Evolutionary conservation across 2,888 invertebrate species (phyloP).

Genomic region (Apotomis betuletana): DNA sequence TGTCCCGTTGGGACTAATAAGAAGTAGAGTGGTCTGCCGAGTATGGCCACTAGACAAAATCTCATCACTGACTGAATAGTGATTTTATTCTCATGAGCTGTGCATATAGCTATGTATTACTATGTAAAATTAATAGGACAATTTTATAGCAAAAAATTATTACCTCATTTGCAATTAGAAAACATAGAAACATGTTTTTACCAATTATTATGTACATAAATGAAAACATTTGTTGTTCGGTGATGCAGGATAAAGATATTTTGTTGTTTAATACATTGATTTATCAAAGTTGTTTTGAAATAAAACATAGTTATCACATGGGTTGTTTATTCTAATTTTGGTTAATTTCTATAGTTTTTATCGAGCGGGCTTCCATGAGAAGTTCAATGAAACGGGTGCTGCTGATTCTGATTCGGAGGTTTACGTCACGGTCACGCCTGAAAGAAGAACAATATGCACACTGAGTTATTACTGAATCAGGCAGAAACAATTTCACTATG

Average conservation of each 20-base stretch:
- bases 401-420: constrained; percentile 57
- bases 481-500: not conserved
- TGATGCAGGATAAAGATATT: not conserved
- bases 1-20: constrained; percentile 92
- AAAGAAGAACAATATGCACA: constrained; percentile 36
- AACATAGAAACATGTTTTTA: not conserved
- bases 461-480: not conserved
- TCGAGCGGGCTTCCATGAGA: constrained; percentile 67
- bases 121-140: too few relatives aligned
- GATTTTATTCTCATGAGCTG: constrained; percentile 1
- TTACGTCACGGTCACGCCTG: constrained; percentile 58
- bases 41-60: constrained; percentile 88
- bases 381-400: constrained; percentile 58
- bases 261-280: not conserved
- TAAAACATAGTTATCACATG: not conserved
- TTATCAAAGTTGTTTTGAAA: constrained; percentile 8
- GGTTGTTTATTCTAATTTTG: constrained; percentile 48
- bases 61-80: constrained; percentile 64
- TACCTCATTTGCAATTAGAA: too few relatives aligned
- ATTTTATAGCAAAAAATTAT: too few relatives aligned
- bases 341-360: constrained; percentile 76
- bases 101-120: too few relatives aligned
- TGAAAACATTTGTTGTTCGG: not conserved
- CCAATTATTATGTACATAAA: not conserved
- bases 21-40: constrained; percentile 91